Base-by-base conservation (phyloP, 2,888 invertebrate genomes). In the Teinopalpus imperialis region DNA sequence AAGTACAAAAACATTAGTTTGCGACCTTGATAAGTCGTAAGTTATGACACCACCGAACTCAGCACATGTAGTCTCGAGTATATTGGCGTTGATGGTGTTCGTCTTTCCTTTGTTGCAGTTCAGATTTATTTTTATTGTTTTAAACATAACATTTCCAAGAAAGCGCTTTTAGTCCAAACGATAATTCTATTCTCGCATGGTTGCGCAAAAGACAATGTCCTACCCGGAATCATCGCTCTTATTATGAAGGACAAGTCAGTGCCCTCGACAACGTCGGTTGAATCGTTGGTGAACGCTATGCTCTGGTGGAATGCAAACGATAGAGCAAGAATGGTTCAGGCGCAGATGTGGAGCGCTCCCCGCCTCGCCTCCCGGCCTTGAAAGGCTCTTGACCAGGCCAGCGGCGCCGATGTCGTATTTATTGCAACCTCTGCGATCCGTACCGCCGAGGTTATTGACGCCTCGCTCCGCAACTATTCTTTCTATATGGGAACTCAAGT, bases 311-410 rank as follows among this genome's bases (percentile, higher is more conserved):
- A 81, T 81, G 80, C 74, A 76, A 67, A 67, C 68, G 69, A 71
- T 71, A 77, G 68, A 66, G 63, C 70, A 74, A 76, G 66, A 82
- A 73, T 72, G 68, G 69, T 53, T 58, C 71, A 67, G 69, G 67
- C 75, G 74, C 78, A 83, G 78, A 85, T 83, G 77, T 82, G 77
- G 74, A 78, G 79, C 74, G 66, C 63, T 78, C 86, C 85, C 85
- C 85, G 77, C 83, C 78, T 81, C 82, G 75, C 81, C 78, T 79
- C 85, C 79, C 77, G 82, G 80, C 88, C 87, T 88, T 87, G 88
- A 88, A 87, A 88, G 87, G 87, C 86, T 86, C 87, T 87, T 87
- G 88, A 88, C 88, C 87, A 88, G 83, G 73, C 82, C 86, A 81
- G 69, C 70, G 73, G 67, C 74, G 80, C 69, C 81, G 81, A 75